Evolutionary conservation across 2,888 invertebrate species (phyloP).

Genomic region (Candidula unifasciata): DNA sequence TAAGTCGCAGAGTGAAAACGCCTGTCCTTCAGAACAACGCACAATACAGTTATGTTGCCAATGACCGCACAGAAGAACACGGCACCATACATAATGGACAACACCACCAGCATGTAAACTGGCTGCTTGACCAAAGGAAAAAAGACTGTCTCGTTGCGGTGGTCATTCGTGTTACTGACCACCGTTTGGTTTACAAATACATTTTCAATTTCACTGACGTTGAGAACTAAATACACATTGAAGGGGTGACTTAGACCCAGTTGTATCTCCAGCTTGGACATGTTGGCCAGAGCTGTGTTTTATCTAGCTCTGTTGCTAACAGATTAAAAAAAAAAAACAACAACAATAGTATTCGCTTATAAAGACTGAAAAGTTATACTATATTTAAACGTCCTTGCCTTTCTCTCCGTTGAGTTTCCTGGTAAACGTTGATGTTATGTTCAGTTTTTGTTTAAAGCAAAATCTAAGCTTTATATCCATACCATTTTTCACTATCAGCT

Average conservation of each 20-base stretch:
- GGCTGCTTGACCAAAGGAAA: conserved; percentile 60
- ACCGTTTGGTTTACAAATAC: not conserved
- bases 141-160: not conserved
- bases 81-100: conserved; percentile 69
- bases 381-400: too few species aligned
- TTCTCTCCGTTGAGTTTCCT: too few species aligned
- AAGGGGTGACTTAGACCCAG: not conserved
- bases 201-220: not conserved
- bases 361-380: too few species aligned
- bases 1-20: conserved; percentile 75
- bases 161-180: not conserved
- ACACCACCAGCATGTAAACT: conserved; percentile 61
- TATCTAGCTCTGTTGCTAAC: too few species aligned
- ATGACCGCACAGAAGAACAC: conserved; percentile 73
- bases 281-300: too few species aligned
- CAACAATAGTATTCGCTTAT: too few species aligned
- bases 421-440: too few species aligned
- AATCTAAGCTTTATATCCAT: too few species aligned
- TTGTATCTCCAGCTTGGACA: too few species aligned
- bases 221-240: not conserved
- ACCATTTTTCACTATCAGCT: too few species aligned
- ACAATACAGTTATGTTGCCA: conserved; percentile 75
- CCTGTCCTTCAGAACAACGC: conserved; percentile 71
- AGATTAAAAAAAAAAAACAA: too few species aligned
- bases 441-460: too few species aligned